Evolutionary conservation across 2,888 invertebrate genomes (phyloP), one percentile per base, ranked within the genome.

Genomic region (Melipona bicolor): DNA sequence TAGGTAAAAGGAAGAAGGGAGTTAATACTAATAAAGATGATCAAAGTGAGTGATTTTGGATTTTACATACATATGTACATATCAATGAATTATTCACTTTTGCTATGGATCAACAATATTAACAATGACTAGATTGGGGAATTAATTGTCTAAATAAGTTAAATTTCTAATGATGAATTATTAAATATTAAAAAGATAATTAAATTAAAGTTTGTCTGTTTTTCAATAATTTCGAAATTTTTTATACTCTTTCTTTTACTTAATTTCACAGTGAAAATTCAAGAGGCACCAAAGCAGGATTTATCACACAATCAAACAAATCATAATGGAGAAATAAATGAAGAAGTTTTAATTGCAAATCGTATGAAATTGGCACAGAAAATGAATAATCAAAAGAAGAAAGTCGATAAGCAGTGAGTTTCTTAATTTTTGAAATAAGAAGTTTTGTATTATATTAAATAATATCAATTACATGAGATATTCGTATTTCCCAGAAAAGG

Each of bases 341-440:
- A 97, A 88, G 97, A 97, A 84, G 95, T 96, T 49, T 96, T 98
- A 74, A 95, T 96, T 27, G 96, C 96, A 81, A 98, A 97, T 95
- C 96, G 98, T 79, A 96, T 97, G 72, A 97, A 97, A 94, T 95
- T 98, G 88, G 97, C 97, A 52, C 97, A 97, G 91, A 98, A 97
- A 94, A 94, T 98, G 91, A 95, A 96, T 64, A 96, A 96, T n/a
- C 96, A 96, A 90, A 95, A 96, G 89, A 94, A 94, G 68, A 97
- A 97, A 93, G 95, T 95, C 69, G 95, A 96, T 56, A 96, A 96
- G 94, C 95, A 95, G 96, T 96, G 94, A 94, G 95, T 77, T n/a
- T 27, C 5, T 32, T 59, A 4, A 5, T 11, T 5, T 56, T 11
- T 4, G 24, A 43, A 43, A 17, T 27, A 64, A 32, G 61, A 27